Evolutionary conservation across 2,113 vertebrate genomes (phyloP), one percentile per base, ranked within the genome.

Genomic region (Tichodroma muraria): DNA sequence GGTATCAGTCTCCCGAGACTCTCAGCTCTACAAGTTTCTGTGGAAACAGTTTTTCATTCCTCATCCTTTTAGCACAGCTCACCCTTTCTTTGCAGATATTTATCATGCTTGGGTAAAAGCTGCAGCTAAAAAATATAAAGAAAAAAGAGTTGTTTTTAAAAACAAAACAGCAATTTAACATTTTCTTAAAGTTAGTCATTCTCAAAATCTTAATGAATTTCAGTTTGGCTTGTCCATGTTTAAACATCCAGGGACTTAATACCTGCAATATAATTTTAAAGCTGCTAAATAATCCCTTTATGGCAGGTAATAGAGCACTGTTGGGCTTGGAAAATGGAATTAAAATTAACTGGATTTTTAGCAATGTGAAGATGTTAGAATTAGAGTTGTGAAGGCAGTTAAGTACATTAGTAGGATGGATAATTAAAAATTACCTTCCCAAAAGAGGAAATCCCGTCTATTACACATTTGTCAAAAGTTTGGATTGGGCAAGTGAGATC

Each of bases 241-340:
- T 95, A 94, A 94, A 97, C 47, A 81, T 73, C 52, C 71, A 79
- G 63, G 75, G 90, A 84, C 76, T 85, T 95, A 97, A 95, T 83
- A 95, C 23, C 73, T 96, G 86, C 82, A 91, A 89, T 90, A 84
- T 88, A 77, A 96, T 97, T 97, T 96, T 95, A 94, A 97, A 96
- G 96, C 95, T 96, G 95, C 93, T 95, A 97, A 97, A 97, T 96
- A 96, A 94, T 90, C 96, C 83, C 53, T 93, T 95, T 93, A 94
- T 85, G 79, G 72, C 73, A 97, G 85, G 94, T 82, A 97, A 97
- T 88, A 96, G 90, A 97, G 87, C 82, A 95, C 93, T 94, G 78
- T 85, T 89, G 77, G 83, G 64, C 81, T 97, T 89, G 88, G 90
- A 93, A 97, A 96, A 96, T 71, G 42, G 88, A 94, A 91, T 94